Evolutionary conservation across 1,140 invertebrate species (phyloP).

Genomic region (Cryptotermes secundus): DNA sequence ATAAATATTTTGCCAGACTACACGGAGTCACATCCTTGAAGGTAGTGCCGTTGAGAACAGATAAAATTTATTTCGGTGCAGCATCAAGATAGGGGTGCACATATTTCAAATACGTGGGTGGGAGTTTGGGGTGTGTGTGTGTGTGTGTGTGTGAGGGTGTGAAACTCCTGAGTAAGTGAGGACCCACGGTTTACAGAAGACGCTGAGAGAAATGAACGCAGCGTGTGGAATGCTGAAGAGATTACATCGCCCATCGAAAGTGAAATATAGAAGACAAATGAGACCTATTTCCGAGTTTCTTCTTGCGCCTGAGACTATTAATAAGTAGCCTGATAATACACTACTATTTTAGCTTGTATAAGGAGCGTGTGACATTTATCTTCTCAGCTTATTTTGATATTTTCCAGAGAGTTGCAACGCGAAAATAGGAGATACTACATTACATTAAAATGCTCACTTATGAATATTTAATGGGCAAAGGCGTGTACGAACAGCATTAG

Average conservation of each 20-base stretch:
- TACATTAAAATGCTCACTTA: constrained; percentile 4
- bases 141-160: not conserved
- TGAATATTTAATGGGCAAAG: constrained; percentile 17
- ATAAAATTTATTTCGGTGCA: no score
- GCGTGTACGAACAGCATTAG: not conserved
- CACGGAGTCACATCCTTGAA: no score
- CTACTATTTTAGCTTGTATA: not conserved
- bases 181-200: not conserved
- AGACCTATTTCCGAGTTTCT: not conserved
- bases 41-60: no score
- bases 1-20: no score
- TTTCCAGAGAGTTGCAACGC: not conserved
- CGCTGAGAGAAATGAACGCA: not conserved
- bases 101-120: no score
- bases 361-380: not conserved
- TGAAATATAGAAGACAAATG: not conserved
- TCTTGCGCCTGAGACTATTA: not conserved
- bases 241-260: not conserved
- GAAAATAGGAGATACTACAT: not conserved
- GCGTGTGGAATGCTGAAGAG: not conserved
- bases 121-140: no score
- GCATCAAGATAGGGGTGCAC: no score
- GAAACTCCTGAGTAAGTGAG: not conserved
- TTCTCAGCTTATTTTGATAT: not conserved
- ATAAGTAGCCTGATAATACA: not conserved